Evolutionary conservation across 1,140 invertebrate species (phyloP), one percentile per base, ranked within the genome.

Genomic region (Drosophila aff.): DNA sequence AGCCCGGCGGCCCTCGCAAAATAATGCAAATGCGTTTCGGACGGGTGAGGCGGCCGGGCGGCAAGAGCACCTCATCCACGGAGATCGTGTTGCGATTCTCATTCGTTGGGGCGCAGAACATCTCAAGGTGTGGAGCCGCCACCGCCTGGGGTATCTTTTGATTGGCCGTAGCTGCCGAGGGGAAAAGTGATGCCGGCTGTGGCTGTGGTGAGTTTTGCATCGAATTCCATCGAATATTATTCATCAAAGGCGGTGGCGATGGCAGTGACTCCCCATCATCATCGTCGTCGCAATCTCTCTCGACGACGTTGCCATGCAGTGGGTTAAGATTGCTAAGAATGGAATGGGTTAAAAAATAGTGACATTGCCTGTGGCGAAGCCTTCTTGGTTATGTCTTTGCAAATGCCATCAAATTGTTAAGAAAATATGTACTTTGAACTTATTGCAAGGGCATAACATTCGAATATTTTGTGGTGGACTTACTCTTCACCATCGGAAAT

Each of bases 1-100:
- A 96, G 11, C 97, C 97, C 10, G 97, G 97, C 43, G 96, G 95
- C 67, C 98, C 98, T 93, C 98, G 93, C 15, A 99, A 93, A 80
- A 99, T 97, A 58, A 99, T 96, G 26, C 96, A 97, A 76, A 99
- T 96, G 92, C 97, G 77, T 95, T 94, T 74, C 96, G 94, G 50
- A 96, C 97, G 50, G 96, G 97, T 52, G 93, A 91, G 77, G 94
- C 95, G 66, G 13, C 91, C 89, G 10, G 92, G 92, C 13, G 59
- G 58, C n/a, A 81, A 7, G 0, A 99, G 92, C 26, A 99, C 85
- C 91, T 99, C 98, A 91, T 98, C 97, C 65, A 99, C 96, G 91
- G 96, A 93, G n/a, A 95, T 93, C 16, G 94, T 83, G 81, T 94
- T 94, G 4, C 59, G 71, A 67, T 92, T 91, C 62, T 92, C 91